Base-by-base conservation (phyloP, 2,797 vertebrate species). In the Amblyopsis hoosieri region DNA sequence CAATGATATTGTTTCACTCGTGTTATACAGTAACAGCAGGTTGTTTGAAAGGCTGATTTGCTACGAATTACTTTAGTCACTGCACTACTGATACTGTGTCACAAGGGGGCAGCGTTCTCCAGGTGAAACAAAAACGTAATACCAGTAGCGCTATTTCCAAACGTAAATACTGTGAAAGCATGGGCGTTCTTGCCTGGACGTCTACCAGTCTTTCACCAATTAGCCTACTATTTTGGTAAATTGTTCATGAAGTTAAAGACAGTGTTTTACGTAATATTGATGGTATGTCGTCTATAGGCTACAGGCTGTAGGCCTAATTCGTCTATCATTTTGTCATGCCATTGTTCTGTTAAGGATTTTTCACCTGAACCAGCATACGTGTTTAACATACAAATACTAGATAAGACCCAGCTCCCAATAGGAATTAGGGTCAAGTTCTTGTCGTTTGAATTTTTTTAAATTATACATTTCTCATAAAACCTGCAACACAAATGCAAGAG, bases 61-160 rank as follows among this genome's bases (percentile, higher is more conserved):
- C 12, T 5, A 4, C 14, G 23, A 4, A 5, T 47, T 53, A 49
- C 13, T 11, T 2, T 52, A 42, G 6, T 42, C 6, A 42, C 37
- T 80, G 89, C 66, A 85, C 59, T 57, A 57, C 65, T 67, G 12
- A 48, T 56, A 3, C 62, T 73, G 57, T 5, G 48, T 53, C 90
- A 85, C 87, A 80, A 60, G 90, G 45, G 78, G 90, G 87, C 64
- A 69, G 3, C 76, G 52, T 72, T 74, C 48, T 65, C 57, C 58
- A 58, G 68, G n/a, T 64, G 42, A 37, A n/a, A n/a, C 5, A 9
- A 23, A 74, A 61, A 76, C 74, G 70, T 64, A 75, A 87, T 67
- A 72, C 4, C 62, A 63, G 23, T 13, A 72, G 12, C 45, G 11
- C 69, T 69, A 72, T 77, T 81, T 71, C 5, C 72, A 49, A 75